Evolutionary conservation across 2,888 invertebrate genomes (phyloP).

Genomic region (Tetragnatha montana): DNA sequence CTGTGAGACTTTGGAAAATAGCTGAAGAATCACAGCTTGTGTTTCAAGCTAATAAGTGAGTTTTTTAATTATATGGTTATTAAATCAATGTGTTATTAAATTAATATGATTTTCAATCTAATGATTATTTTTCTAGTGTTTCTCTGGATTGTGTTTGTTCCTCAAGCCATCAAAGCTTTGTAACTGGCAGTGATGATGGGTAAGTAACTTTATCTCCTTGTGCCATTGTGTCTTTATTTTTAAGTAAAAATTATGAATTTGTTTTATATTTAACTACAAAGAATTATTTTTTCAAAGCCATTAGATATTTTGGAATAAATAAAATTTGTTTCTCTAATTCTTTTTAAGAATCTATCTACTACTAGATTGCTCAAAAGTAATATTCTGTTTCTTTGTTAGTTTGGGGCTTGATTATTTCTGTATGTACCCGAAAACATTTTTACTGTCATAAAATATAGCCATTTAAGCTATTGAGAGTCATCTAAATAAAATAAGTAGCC

Average conservation of each 20-base stretch:
- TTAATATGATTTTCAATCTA: too few relatives aligned
- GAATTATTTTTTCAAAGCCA: background rate
- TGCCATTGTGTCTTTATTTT: background rate
- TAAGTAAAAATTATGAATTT: background rate
- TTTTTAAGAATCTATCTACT: background rate
- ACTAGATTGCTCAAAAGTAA: background rate
- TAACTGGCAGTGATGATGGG: constrained; percentile 95
- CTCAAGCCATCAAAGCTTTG: constrained; percentile 94
- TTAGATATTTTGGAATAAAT: background rate
- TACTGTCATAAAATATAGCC: too few relatives aligned
- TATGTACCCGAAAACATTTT: too few relatives aligned
- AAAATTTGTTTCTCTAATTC: background rate
- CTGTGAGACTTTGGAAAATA: constrained; percentile 96
- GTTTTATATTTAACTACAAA: background rate
- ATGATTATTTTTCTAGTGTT: background rate
- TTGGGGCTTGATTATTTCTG: background rate
- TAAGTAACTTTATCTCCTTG: constrained; percentile 75
- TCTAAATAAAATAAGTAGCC: too few relatives aligned
- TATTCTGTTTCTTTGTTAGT: background rate
- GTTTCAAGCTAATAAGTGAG: constrained; percentile 85
- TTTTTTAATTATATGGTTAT: background rate
- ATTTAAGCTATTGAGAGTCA: too few relatives aligned
- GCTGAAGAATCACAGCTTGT: constrained; percentile 97
- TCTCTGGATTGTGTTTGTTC: constrained; percentile 91
- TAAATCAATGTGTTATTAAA: too few relatives aligned